Evolutionary conservation across 2,888 invertebrate species (phyloP), one percentile per base, ranked within the genome.

Genomic region (Sarcophaga subvicina): DNA sequence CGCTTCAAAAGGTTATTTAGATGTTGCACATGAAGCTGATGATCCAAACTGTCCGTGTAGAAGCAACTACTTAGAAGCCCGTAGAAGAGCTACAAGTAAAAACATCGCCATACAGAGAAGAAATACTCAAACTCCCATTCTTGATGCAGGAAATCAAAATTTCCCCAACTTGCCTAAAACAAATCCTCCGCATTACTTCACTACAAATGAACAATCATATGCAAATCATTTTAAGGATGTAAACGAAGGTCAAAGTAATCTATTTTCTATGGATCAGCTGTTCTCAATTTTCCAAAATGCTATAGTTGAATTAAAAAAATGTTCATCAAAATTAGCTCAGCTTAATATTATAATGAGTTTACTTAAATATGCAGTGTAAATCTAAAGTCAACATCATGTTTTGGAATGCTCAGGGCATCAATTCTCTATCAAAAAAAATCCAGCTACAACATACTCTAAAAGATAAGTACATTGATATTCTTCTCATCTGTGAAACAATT

Each of bases 351-450:
- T 59, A 3, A 27, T 71, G 4, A 59, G 59, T 22, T 14, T 71
- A 5, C 20, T 75, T 47, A 49, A 64, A 47, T 64, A 75, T 75
- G 64, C 17, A 37, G 67, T 67, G 37, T 37, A 37, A 6, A 6
- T 37, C 37, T 37, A 37, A 37, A 37, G 37, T 64, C 5, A 75
- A 47, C 17, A 47, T 45, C 17, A 49, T 75, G 64, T 64, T 12
- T 64, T 75, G 45, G 75, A 64, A 73, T 73, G 60, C 62, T 6
- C 62, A 73, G n/a, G 72, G 72, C 37, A 73, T 73, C 62, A 73
- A 27, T 22, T 64, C 22, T 45, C 4, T 22, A 22, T 45, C 64
- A 2, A 75, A n/a, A n/a, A n/a, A n/a, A n/a, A n/a, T n/a, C n/a
- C n/a, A n/a, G n/a, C n/a, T n/a, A n/a, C n/a, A n/a, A 64, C 63